Conservation (phyloP, 2,797 vertebrate genomes). For the Gambelia wislizenii region DNA sequence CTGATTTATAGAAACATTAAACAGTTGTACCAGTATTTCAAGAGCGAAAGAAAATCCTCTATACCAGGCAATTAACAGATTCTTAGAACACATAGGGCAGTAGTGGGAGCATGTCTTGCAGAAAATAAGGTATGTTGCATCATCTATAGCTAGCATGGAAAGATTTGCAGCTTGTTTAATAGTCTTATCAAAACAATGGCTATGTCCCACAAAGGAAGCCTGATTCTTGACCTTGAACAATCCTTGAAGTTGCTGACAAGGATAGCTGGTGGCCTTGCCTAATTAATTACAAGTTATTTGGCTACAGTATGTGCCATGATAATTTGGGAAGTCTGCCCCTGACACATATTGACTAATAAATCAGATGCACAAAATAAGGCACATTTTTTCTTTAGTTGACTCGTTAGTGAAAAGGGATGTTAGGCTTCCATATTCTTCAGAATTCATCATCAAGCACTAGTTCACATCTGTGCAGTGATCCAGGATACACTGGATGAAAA, state of each 20-base stretch:
- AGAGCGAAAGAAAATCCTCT: not conserved
- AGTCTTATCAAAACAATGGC: not conserved
- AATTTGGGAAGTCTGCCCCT: not conserved
- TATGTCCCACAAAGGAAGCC: not conserved
- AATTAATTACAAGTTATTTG: not conserved
- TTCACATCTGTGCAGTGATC: not conserved
- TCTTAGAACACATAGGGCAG: not conserved
- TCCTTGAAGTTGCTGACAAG: not conserved
- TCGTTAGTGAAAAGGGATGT: not conserved
- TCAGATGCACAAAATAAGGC: not conserved
- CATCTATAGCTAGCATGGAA: not conserved
- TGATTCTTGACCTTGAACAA: constrained; percentile 6
- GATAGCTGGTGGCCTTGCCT: not conserved
- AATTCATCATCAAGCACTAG: not conserved
- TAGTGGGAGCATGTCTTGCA: not conserved
- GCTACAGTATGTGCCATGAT: not conserved
- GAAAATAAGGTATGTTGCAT: not conserved
- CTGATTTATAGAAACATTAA: not conserved
- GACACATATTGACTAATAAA: not conserved
- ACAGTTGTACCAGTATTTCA: not conserved
- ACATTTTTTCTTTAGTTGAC: not conserved
- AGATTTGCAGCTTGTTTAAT: not conserved
- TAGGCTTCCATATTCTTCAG: not conserved
- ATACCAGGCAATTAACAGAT: not conserved
- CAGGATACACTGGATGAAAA: not conserved